Conservation (phyloP, 2,888 invertebrate species). For the Gymnocheta viridis region DNA sequence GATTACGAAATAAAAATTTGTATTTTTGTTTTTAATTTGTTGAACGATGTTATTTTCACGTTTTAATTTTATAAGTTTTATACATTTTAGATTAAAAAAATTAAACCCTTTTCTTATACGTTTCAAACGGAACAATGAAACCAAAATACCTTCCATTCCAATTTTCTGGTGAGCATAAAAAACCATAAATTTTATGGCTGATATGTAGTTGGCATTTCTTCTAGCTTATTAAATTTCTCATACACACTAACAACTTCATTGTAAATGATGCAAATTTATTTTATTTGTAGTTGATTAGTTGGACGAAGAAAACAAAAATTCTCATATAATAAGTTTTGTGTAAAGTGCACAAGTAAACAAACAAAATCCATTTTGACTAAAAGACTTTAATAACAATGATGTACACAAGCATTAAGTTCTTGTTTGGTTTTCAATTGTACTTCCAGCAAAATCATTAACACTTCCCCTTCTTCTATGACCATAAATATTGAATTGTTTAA, state of each 20-base stretch:
- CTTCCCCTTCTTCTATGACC: conserved; percentile 27
- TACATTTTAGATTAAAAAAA: no score
- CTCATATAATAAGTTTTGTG: not conserved
- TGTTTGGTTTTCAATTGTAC: conserved; percentile 30
- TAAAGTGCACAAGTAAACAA: conserved; percentile 18
- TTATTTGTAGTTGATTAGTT: conserved; percentile 16
- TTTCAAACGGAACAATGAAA: no score
- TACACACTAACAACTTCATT: not conserved
- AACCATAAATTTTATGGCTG: not conserved
- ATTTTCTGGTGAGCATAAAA: not conserved
- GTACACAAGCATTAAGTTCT: conserved; percentile 29
- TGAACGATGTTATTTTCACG: no score
- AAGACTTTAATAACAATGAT: conserved; percentile 16
- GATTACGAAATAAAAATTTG: no score
- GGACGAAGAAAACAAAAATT: not conserved
- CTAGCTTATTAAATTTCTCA: not conserved
- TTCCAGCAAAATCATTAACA: conserved; percentile 51
- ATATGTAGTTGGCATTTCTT: no score
- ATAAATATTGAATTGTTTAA: conserved; percentile 33
- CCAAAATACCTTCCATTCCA: no score
- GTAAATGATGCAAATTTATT: conserved; percentile 50
- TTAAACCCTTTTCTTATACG: no score
- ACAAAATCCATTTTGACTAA: conserved; percentile 14
- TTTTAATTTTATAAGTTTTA: no score
- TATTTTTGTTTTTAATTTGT: no score